Evolutionary conservation across 2,797 vertebrate genomes (phyloP).

Genomic region (Hirundo rustica): DNA sequence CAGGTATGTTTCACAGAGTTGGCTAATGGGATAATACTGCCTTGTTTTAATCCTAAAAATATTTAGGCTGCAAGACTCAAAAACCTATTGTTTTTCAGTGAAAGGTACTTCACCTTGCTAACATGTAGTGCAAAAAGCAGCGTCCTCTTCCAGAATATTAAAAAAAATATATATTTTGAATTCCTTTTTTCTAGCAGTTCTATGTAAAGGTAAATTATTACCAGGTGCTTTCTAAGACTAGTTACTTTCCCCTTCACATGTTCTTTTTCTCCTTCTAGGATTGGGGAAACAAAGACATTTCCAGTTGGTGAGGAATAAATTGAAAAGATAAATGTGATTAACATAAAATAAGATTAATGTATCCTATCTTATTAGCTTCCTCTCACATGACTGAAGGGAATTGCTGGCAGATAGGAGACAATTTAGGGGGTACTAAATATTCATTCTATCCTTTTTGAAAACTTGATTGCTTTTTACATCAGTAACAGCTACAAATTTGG

Average conservation of each 20-base stretch:
- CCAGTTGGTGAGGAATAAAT: not conserved
- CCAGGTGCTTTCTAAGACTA: not conserved
- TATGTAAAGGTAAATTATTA: not conserved
- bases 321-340: not conserved
- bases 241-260: not conserved
- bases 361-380: not conserved
- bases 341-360: not conserved
- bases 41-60: not conserved
- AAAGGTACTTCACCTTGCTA: not conserved
- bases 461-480: not conserved
- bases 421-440: not conserved
- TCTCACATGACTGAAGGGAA: not conserved
- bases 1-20: not conserved
- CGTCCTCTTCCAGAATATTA: not conserved
- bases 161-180: not conserved
- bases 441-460: not conserved
- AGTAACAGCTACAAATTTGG: not conserved
- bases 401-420: not conserved
- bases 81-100: not conserved
- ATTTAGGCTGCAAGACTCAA: not conserved
- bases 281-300: not conserved
- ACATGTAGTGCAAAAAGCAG: not conserved
- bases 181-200: not conserved
- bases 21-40: not conserved
- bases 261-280: not conserved